phyloP scores from a whole-genome alignment of 2,888 invertebrate species.

The Idaea straminata region DNA sequence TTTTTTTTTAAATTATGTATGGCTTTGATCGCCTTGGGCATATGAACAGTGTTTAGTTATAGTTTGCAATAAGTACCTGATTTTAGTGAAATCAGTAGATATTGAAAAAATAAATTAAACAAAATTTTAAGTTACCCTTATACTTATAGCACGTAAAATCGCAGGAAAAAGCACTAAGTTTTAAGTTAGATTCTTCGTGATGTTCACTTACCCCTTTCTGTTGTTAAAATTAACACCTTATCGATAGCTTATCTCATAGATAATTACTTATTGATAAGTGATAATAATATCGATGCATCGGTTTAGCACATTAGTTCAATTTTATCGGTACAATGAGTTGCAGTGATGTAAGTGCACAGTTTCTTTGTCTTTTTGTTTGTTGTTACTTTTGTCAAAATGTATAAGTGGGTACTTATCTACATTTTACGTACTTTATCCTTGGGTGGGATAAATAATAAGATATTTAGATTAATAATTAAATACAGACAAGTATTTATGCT shows the following conservation, averaged over 20 bases:
- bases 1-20: no score
- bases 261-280: constrained; percentile 13
- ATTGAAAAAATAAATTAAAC: no score
- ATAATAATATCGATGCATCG: constrained; percentile 14
- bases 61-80: no score
- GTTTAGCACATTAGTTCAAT: constrained; percentile 10
- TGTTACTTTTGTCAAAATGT: not conserved
- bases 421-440: no score
- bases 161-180: not conserved
- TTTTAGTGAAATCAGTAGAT: no score
- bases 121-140: no score
- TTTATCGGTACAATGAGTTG: constrained; percentile 22
- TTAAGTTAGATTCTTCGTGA: not conserved
- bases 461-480: not conserved
- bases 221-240: no score
- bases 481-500: not conserved
- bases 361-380: constrained; percentile 7
- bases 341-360: constrained; percentile 21
- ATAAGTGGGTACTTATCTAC: not conserved
- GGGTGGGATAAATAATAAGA: no score
- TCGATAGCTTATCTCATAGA: constrained; percentile 19
- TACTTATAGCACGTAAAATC: no score
- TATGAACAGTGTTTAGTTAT: no score
- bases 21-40: no score
- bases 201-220: not conserved